Conservation (phyloP, 2,797 vertebrate species). For the Chiloscyllium punctatum region DNA sequence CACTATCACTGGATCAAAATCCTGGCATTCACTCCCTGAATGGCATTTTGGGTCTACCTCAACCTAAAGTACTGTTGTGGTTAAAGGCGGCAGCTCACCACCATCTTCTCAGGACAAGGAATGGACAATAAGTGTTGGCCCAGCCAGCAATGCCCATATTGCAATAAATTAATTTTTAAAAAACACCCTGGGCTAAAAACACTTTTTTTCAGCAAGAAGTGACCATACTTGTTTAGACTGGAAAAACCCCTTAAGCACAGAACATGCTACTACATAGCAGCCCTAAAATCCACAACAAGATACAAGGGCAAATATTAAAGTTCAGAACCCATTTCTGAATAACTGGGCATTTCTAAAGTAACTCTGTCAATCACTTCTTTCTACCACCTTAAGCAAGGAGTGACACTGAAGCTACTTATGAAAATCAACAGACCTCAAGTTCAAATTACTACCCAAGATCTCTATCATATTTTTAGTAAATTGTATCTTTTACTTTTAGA, state of each 20-base stretch:
- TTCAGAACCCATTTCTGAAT: background rate
- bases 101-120: too few species aligned
- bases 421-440: background rate
- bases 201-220: background rate
- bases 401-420: background rate
- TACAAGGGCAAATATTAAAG: background rate
- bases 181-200: background rate
- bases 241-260: background rate
- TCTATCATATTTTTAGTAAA: background rate
- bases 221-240: background rate
- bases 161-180: too few species aligned
- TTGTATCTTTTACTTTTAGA: background rate
- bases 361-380: background rate
- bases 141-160: too few species aligned
- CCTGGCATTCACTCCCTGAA: too few species aligned
- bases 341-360: background rate
- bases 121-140: too few species aligned
- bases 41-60: too few species aligned
- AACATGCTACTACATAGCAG: background rate
- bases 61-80: too few species aligned
- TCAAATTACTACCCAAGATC: background rate
- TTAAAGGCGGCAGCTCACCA: too few species aligned
- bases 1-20: too few species aligned
- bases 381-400: background rate
- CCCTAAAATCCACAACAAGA: background rate